A percentile compares a stretch with the other conserved stretches of the same genome.
Evolutionary conservation across 1,140 invertebrate genomes (phyloP).

Genomic region (Vanessa atalanta): DNA sequence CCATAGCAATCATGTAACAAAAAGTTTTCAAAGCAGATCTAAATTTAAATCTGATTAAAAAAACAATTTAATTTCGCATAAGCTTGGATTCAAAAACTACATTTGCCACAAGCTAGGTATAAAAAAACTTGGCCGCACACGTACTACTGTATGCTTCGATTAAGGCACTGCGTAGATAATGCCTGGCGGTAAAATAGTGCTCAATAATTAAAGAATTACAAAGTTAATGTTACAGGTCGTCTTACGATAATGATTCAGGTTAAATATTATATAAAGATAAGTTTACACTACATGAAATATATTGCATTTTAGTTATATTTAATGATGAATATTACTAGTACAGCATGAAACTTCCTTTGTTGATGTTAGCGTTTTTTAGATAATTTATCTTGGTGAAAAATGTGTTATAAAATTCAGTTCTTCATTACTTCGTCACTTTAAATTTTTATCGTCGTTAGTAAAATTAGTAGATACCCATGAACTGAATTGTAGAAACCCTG

Average conservation of each 20-base stretch:
- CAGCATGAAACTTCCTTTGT: neutral
- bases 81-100: neutral
- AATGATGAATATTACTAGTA: neutral
- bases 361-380: conserved; percentile 7
- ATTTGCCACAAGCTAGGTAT: neutral
- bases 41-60: no score
- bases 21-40: no score
- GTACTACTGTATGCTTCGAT: conserved; percentile 1
- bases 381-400: conserved; percentile 23
- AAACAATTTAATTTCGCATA: no score
- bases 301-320: neutral
- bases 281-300: conserved; percentile 9
- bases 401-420: conserved; percentile 43
- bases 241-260: neutral
- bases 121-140: neutral
- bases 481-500: conserved; percentile 49
- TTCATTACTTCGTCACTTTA: conserved; percentile 22
- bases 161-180: conserved; percentile 27
- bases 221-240: neutral
- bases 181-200: conserved; percentile 8
- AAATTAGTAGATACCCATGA: conserved; percentile 37
- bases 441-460: conserved; percentile 29
- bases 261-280: neutral
- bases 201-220: neutral
- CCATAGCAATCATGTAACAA: no score